Evolutionary conservation across 2,888 invertebrate genomes (phyloP).

Genomic region (Caenorhabditis becei): DNA sequence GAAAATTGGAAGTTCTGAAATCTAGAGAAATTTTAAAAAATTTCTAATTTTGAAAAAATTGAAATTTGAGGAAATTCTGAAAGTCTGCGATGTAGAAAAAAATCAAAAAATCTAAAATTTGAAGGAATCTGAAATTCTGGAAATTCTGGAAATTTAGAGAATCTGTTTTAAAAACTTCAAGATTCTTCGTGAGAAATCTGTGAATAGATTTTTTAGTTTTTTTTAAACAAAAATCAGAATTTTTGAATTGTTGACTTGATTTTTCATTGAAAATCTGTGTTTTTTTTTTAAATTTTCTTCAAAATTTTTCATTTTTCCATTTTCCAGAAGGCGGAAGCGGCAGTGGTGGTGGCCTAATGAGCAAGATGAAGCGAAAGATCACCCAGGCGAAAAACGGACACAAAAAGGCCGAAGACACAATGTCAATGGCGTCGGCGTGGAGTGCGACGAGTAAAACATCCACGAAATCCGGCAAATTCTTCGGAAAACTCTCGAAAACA

Average conservation of each 20-base stretch:
- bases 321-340: conserved; percentile 21
- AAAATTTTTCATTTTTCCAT: background rate
- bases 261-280: too few species aligned
- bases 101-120: too few species aligned
- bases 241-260: too few species aligned
- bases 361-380: conserved; percentile 72
- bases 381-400: conserved; percentile 64
- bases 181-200: too few species aligned
- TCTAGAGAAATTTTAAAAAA: too few species aligned
- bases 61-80: background rate
- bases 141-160: background rate
- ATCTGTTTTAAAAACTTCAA: background rate
- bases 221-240: background rate
- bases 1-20: background rate
- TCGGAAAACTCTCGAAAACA: conserved; percentile 56
- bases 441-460: conserved; percentile 56
- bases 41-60: background rate
- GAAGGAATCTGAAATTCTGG: too few species aligned
- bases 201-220: background rate
- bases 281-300: too few species aligned
- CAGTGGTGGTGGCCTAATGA: conserved; percentile 50
- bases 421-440: conserved; percentile 67
- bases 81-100: background rate
- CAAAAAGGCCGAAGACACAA: conserved; percentile 69
- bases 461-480: conserved; percentile 57